Base-by-base conservation (phyloP, 2,113 vertebrate species). In the Coregonus clupeaformis region DNA sequence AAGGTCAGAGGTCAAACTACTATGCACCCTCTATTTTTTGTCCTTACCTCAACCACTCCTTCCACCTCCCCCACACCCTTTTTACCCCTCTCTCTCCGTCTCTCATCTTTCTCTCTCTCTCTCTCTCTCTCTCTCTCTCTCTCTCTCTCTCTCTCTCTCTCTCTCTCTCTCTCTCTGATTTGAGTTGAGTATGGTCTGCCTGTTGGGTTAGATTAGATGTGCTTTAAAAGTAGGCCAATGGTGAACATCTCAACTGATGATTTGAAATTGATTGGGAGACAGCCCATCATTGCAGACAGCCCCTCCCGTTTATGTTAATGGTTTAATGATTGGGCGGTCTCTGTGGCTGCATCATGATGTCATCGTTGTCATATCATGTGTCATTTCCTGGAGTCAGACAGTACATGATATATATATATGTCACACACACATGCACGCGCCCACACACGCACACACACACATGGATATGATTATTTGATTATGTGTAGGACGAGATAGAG, bases 1-100 rank as follows among this genome's bases (percentile, higher is more conserved):
- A 96, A 96, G 95, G 96, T 98, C 82, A 93, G 93, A 73, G 82
- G 52, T 79, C 81, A 63, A 45, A 1, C 59, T 6, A 22, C 22
- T 29, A 22, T 65, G 9, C 22, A 1, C 73, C 49, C 42, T 24
- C 3, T 36, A 14, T 24, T 52, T 30, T 66, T 12, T 22, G 59
- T 60, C 18, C 3, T 67, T 52, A 42, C n/a, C 11, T 16, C 13
- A 71, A 20, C 42, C 5, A 1, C 22, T 22, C 24, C 9, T 16
- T 42, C 3, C 14, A 57, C 29, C 11, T 3, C 30, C 12, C 57
- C 5, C 32, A 30, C n/a, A 42, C n/a, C 30, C 71, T 22, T 18
- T 30, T 52, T 30, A 22, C 22, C 3, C 7, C 14, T 65, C 14
- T 29, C 11, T 30, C 12, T 65, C 27, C 9, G 1, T 62, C 59